phyloP scores from a whole-genome alignment of 1,140 invertebrate genomes.

The Sinella curviseta region DNA sequence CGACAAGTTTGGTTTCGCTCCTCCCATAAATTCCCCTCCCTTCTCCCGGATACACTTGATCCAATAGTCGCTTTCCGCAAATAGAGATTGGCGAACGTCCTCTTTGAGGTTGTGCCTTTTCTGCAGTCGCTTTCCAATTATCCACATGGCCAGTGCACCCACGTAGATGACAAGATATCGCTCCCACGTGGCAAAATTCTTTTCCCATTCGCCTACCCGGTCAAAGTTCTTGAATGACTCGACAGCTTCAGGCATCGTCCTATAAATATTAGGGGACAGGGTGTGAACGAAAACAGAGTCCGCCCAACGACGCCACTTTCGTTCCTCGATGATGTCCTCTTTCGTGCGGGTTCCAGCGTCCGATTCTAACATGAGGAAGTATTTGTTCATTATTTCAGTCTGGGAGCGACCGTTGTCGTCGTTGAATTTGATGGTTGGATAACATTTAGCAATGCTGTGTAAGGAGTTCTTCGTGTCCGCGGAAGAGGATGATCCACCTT shows the following conservation, averaged over 20 bases:
- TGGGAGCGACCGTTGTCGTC: constrained; percentile 69
- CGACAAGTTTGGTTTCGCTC: constrained; percentile 82
- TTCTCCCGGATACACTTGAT: constrained; percentile 68
- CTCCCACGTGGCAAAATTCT: constrained; percentile 83
- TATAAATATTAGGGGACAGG: constrained; percentile 95
- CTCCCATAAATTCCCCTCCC: constrained; percentile 73
- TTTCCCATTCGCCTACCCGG: constrained; percentile 84
- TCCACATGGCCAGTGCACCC: constrained; percentile 90
- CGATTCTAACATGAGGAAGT: constrained; percentile 86
- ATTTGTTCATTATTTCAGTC: constrained; percentile 87
- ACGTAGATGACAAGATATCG: constrained; percentile 85
- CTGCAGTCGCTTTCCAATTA: constrained; percentile 85
- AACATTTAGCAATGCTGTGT: constrained; percentile 74
- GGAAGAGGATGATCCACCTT: neutral
- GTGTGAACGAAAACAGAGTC: constrained; percentile 87
- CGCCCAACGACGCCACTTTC: constrained; percentile 92
- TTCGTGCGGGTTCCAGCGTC: constrained; percentile 58
- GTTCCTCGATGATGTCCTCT: constrained; percentile 71
- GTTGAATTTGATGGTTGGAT: constrained; percentile 70
- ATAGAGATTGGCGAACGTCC: constrained; percentile 85
- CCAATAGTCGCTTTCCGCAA: constrained; percentile 85
- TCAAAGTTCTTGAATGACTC: constrained; percentile 92
- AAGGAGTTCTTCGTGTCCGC: constrained; percentile 54
- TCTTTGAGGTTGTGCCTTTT: constrained; percentile 81
- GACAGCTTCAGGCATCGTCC: constrained; percentile 68